Evolutionary conservation across 1,140 invertebrate genomes (phyloP), one percentile per base, ranked within the genome.

Genomic region (Sarcophaga peregrina): DNA sequence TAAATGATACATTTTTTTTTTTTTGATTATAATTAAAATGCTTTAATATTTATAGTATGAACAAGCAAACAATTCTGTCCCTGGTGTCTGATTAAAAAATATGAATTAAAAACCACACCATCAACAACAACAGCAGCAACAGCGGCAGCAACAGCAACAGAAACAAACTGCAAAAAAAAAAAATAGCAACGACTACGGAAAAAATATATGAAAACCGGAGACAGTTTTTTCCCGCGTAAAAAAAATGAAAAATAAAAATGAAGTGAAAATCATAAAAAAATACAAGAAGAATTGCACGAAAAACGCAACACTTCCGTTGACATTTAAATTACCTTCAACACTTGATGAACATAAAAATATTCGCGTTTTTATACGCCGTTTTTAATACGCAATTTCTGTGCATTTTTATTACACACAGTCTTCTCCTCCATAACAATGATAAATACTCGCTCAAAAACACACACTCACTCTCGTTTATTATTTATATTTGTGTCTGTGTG

Each of bases 311-410:
- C 87, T 89, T 89, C 87, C 88, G 88, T 86, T 89, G 88, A 89
- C 88, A 89, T 89, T 89, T 89, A 87, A 89, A 89, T 89, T 89
- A 89, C 88, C 88, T 89, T 84, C 87, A 89, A 85, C 87, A 85
- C 86, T 86, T 87, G 86, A 87, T 88, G 84, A 84, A 86, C 84
- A 85, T 80, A 20, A 20, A 68, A 68, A 68, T 68, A 10, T 68
- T 1, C 20, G 20, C n/a, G 62, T 68, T 20, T 68, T 68, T 68
- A 25, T 68, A 68, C 20, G 25, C 25, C 25, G 25, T 4, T 37
- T 37, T 37, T 37, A 37, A 37, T 37, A 37, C 25, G 25, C 25
- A 37, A 37, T 37, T 37, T 37, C 25, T 37, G 25, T 37, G 62
- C 62, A 25, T 20, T 20, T 68, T 68, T 20, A 68, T 8, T 15